These are phyloP conservation scores for Gymnothorax reevesii DNA, from an alignment of 2,797 vertebrate species.

Conservation along the genomic window DNA sequence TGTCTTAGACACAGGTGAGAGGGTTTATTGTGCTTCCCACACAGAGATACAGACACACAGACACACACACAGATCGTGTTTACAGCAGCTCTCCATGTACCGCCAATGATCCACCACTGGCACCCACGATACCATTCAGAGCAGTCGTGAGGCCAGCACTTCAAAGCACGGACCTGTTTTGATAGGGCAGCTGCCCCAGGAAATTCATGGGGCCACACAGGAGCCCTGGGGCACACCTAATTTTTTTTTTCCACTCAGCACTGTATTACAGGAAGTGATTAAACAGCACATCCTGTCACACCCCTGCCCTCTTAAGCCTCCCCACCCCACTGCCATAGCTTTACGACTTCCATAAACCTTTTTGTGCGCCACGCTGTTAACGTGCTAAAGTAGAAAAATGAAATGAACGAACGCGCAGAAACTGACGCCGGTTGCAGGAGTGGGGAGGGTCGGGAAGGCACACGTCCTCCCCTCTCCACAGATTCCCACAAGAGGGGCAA, in stretches of 20 bases:
- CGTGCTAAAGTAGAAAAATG: neutral
- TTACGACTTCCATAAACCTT: neutral
- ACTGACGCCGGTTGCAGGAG: neutral
- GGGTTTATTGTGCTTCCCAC: too few relatives aligned
- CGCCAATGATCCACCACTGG: neutral
- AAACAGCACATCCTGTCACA: neutral
- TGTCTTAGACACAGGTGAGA: neutral
- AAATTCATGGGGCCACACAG: slow-evolving; percentile 3
- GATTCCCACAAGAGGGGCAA: neutral
- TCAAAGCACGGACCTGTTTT: neutral
- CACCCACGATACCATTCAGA: neutral
- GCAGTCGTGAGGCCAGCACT: neutral
- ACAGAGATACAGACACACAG: too few relatives aligned
- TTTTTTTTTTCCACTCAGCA: neutral
- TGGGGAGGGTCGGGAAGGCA: neutral
- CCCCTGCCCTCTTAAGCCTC: neutral
- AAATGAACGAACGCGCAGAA: neutral
- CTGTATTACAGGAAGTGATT: slow-evolving; percentile 1
- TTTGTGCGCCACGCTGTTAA: neutral
- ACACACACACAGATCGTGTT: neutral
- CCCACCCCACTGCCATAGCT: neutral
- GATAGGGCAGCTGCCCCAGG: neutral
- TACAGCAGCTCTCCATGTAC: neutral
- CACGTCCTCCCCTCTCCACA: neutral
- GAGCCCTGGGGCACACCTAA: neutral